phyloP scores from a whole-genome alignment of 2,113 vertebrate species.

The Hemibagrus wyckioides region DNA sequence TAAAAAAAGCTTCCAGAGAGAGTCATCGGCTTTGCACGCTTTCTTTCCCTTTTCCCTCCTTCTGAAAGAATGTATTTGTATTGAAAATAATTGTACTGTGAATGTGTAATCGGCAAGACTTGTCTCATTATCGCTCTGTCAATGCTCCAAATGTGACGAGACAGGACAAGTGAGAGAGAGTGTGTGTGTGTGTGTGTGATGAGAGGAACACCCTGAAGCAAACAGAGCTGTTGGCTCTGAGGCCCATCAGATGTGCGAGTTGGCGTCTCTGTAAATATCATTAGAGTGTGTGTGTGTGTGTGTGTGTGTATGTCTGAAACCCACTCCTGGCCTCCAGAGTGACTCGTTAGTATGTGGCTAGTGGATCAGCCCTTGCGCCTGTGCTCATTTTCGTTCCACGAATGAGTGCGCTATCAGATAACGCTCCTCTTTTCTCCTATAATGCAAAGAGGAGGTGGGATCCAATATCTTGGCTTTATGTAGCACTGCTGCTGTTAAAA shows the following conservation, averaged over 20 bases:
- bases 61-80: conserved; percentile 40
- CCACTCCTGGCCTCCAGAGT: conserved; percentile 1
- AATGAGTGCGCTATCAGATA: not conserved
- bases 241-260: conserved; percentile 46
- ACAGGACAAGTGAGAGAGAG: conserved; percentile 18
- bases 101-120: conserved; percentile 38
- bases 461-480: conserved; percentile 24
- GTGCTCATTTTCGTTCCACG: conserved; percentile 23
- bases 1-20: not conserved
- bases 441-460: conserved; percentile 7
- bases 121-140: conserved; percentile 56
- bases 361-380: not conserved
- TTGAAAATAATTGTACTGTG: conserved; percentile 44
- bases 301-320: conserved; percentile 6
- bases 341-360: conserved; percentile 28
- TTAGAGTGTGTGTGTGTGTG: conserved; percentile 16
- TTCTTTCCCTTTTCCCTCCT: not conserved
- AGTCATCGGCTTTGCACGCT: not conserved
- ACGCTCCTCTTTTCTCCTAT: conserved; percentile 15
- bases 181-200: conserved; percentile 27
- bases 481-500: conserved; percentile 25
- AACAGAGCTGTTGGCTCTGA: conserved; percentile 46
- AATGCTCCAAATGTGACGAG: conserved; percentile 33
- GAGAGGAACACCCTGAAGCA: conserved; percentile 45
- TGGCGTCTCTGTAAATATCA: conserved; percentile 45